A percentile compares a stretch with the other conserved stretches of the same genome.
Evolutionary conservation across 2,113 vertebrate genomes (phyloP).

Genomic region (Strix aluco): DNA sequence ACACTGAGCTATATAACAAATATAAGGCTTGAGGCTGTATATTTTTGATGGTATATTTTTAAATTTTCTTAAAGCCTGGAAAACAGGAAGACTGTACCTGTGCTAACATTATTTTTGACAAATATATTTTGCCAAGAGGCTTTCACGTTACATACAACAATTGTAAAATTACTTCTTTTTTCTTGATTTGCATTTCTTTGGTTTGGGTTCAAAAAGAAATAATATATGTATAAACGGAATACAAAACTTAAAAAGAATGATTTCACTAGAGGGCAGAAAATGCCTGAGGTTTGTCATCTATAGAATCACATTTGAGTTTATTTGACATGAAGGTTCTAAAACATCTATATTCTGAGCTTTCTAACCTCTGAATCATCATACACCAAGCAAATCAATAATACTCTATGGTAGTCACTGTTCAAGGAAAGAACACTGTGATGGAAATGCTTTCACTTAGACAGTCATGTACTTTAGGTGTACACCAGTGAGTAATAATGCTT

Average conservation of each 20-base stretch:
- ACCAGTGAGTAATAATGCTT: not conserved
- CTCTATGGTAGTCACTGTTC: not conserved
- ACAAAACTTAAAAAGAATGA: not conserved
- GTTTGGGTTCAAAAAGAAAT: not conserved
- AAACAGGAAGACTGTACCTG: not conserved
- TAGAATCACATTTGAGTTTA: not conserved
- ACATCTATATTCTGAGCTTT: not conserved
- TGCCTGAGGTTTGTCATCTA: not conserved
- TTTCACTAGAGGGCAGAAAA: conserved; percentile 37
- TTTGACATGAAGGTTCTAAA: not conserved
- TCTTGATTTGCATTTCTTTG: not conserved
- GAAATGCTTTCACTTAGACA: conserved; percentile 20
- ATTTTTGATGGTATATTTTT: not conserved
- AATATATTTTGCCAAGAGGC: not conserved
- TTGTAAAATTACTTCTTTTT: not conserved
- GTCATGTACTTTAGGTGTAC: not conserved
- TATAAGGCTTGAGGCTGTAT: not conserved
- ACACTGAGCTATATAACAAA: not conserved
- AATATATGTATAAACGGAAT: not conserved
- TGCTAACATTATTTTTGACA: not conserved
- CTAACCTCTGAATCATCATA: conserved; percentile 33
- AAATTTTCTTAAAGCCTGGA: not conserved
- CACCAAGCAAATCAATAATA: conserved; percentile 29
- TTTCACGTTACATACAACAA: not conserved
- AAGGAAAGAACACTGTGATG: conserved; percentile 20